Conservation (phyloP, 2,113 vertebrate species). For the Myocastor coypus region DNA sequence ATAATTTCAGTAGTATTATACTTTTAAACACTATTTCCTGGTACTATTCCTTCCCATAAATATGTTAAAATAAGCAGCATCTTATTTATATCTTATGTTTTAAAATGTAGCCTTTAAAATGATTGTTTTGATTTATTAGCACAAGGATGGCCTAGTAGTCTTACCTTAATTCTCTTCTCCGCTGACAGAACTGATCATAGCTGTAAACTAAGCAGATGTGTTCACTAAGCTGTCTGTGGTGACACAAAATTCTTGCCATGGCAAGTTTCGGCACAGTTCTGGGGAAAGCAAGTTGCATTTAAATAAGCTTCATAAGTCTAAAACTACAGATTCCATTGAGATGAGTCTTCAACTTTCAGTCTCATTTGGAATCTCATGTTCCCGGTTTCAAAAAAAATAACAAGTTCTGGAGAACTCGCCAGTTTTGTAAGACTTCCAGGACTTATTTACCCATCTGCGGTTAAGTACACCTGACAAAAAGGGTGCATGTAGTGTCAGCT, state of each 20-base stretch:
- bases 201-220: slow-evolving; percentile 66
- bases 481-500: background rate
- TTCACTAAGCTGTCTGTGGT: slow-evolving; percentile 36
- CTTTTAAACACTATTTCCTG: slow-evolving; percentile 23
- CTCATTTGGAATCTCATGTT: slow-evolving; percentile 65
- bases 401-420: background rate
- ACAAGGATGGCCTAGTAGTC: slow-evolving; percentile 16
- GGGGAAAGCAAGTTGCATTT: slow-evolving; percentile 63
- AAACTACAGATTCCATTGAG: slow-evolving; percentile 79
- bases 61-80: slow-evolving; percentile 11
- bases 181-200: slow-evolving; percentile 9
- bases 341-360: slow-evolving; percentile 60
- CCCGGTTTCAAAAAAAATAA: slow-evolving; percentile 53
- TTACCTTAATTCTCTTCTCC: slow-evolving; percentile 61
- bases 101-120: slow-evolving; percentile 6
- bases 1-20: background rate
- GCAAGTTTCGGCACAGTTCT: slow-evolving; percentile 54
- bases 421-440: background rate
- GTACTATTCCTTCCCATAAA: background rate
- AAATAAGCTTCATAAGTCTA: slow-evolving; percentile 52
- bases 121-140: slow-evolving; percentile 9
- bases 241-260: slow-evolving; percentile 24
- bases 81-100: background rate
- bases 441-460: background rate
- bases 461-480: slow-evolving; percentile 29